Conservation (phyloP, 2,113 vertebrate species). For the Emydura subglobosa region DNA sequence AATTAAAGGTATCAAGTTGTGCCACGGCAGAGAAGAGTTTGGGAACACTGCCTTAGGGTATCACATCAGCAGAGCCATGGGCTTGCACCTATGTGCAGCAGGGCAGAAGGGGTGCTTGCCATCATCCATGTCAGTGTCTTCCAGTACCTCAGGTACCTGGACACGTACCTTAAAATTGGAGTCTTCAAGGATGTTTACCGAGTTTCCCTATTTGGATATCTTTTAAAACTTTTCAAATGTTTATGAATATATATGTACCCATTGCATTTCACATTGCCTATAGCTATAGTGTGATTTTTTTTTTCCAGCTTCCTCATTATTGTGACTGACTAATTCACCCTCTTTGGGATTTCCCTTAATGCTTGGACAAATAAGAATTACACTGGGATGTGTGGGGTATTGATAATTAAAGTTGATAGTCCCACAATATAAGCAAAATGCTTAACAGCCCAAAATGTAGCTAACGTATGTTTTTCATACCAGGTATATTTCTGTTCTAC, state of each 20-base stretch:
- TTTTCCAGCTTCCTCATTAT: background rate
- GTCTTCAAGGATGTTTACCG: background rate
- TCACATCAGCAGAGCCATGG: background rate
- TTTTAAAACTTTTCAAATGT: background rate
- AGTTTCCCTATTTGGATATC: background rate
- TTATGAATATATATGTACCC: background rate
- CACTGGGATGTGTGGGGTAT: background rate
- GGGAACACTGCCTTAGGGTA: background rate
- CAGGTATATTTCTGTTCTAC: background rate
- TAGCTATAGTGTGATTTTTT: background rate
- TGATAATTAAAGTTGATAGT: background rate
- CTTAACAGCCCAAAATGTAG: background rate
- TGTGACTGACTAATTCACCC: background rate
- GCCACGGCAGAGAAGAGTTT: too few relatives aligned
- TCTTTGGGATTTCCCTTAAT: background rate
- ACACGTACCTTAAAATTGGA: background rate
- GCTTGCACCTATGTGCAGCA: background rate
- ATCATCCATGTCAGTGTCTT: background rate
- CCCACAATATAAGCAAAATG: background rate
- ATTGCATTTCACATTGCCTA: background rate
- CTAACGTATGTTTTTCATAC: background rate
- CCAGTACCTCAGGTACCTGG: background rate
- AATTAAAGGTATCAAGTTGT: too few relatives aligned
- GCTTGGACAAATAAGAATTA: background rate
- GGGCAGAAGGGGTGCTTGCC: background rate